Evolutionary conservation across 64 coral and sea anemone genomes (phyloP).

Genomic region (Acropora tenuis): DNA sequence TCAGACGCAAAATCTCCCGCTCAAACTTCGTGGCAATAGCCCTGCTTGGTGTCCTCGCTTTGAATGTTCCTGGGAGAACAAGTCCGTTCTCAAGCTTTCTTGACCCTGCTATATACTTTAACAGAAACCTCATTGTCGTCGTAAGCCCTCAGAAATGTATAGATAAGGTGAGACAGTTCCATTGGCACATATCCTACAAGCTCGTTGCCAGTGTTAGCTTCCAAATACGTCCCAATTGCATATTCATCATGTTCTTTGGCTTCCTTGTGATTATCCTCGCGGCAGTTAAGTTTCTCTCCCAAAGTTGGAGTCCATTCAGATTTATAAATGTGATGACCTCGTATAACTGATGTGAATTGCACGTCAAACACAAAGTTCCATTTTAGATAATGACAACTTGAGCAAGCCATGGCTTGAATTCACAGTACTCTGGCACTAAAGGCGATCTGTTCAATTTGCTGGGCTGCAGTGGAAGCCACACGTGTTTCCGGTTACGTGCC

Average conservation of each 20-base stretch:
- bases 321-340: constrained; percentile 76
- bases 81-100: too few relatives aligned
- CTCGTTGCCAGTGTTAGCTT: constrained; percentile 7
- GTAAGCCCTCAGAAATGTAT: constrained; percentile 58
- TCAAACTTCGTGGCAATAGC: constrained; percentile 24
- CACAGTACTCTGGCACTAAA: constrained; percentile 17
- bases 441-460: constrained; percentile 31
- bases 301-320: constrained; percentile 51
- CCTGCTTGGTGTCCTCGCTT: constrained; percentile 22
- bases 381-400: constrained; percentile 41
- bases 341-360: constrained; percentile 60
- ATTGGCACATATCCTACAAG: constrained; percentile 5
- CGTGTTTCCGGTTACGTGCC: constrained; percentile 28
- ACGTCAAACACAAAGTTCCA: constrained; percentile 70
- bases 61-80: constrained; percentile 23
- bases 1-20: constrained; percentile 17
- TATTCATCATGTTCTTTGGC: constrained; percentile 58
- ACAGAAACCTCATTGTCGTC: constrained; percentile 48
- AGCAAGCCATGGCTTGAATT: constrained; percentile 41
- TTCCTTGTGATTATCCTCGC: constrained; percentile 51
- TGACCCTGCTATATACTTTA: constrained; percentile 7
- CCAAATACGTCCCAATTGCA: constrained; percentile 57
- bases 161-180: constrained; percentile 44
- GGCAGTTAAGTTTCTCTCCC: constrained; percentile 44
- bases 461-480: constrained; percentile 17